Evolutionary conservation across 2,113 vertebrate genomes (phyloP).

Genomic region (Corydoras sp.): DNA sequence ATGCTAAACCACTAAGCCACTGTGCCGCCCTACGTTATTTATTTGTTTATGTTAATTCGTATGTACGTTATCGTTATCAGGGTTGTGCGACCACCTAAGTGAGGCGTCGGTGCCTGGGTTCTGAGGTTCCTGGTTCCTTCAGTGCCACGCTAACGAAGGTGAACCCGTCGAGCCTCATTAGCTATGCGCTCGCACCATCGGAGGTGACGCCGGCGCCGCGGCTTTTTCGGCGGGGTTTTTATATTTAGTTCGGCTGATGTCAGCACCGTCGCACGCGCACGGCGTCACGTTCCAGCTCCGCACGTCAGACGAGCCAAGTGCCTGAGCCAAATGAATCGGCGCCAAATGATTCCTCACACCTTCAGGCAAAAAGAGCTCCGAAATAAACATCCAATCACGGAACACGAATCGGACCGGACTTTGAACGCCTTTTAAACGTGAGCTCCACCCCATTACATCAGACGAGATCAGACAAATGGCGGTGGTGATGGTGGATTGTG

Average conservation of each 20-base stretch:
- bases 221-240: conserved; percentile 11
- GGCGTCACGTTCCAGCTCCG: conserved; percentile 23
- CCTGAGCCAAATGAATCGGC: background rate
- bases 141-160: conserved; percentile 25
- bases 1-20: too few species aligned
- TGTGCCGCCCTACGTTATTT: too few species aligned
- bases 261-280: conserved; percentile 28
- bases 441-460: too few species aligned
- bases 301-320: conserved; percentile 22
- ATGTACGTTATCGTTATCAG: too few species aligned
- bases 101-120: too few species aligned
- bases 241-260: conserved; percentile 35
- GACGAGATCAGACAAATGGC: too few species aligned
- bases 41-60: too few species aligned
- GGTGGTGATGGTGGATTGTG: too few species aligned
- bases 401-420: background rate
- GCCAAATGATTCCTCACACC: conserved; percentile 29
- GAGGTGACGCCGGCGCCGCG: conserved; percentile 29
- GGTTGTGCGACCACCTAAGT: too few species aligned
- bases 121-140: too few species aligned
- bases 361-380: background rate
- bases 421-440: conserved; percentile 2
- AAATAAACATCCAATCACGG: conserved; percentile 4
- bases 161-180: conserved; percentile 30
- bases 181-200: conserved; percentile 38